Evolutionary conservation across 2,888 invertebrate genomes (phyloP).

Genomic region (Uloborus plumipes): DNA sequence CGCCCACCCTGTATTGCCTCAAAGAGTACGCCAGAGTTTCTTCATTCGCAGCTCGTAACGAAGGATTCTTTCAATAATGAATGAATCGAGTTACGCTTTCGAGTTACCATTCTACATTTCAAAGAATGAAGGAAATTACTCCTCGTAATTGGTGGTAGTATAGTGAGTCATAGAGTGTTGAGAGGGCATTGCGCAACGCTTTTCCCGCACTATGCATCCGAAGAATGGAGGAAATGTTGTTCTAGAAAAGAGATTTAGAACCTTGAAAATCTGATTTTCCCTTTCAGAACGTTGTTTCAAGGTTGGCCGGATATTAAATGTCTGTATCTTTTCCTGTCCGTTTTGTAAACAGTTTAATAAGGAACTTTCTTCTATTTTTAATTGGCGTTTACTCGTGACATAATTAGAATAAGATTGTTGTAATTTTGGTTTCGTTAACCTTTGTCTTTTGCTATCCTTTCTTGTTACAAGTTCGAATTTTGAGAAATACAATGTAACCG

Average conservation of each 20-base stretch:
- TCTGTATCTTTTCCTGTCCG: no score
- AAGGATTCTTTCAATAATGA: conserved; percentile 22
- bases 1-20: no score
- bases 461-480: no score
- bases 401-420: no score
- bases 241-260: conserved; percentile 8
- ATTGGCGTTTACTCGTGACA: no score
- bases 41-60: conserved; percentile 13
- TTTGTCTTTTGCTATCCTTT: no score
- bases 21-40: conserved; percentile 9
- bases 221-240: conserved; percentile 33
- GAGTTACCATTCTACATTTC: conserved; percentile 14
- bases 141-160: conserved; percentile 12
- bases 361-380: no score
- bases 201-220: conserved; percentile 8
- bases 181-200: conserved; percentile 25
- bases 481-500: no score
- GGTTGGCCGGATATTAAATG: no score
- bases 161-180: background rate
- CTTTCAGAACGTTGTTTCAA: conserved; percentile 1
- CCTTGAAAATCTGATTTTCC: conserved; percentile 38
- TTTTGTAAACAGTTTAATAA: no score
- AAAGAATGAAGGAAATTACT: conserved; percentile 13
- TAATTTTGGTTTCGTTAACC: no score
- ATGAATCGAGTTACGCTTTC: conserved; percentile 32